Base-by-base conservation (phyloP, 2,113 vertebrate genomes). In the Callaeas wilsoni region DNA sequence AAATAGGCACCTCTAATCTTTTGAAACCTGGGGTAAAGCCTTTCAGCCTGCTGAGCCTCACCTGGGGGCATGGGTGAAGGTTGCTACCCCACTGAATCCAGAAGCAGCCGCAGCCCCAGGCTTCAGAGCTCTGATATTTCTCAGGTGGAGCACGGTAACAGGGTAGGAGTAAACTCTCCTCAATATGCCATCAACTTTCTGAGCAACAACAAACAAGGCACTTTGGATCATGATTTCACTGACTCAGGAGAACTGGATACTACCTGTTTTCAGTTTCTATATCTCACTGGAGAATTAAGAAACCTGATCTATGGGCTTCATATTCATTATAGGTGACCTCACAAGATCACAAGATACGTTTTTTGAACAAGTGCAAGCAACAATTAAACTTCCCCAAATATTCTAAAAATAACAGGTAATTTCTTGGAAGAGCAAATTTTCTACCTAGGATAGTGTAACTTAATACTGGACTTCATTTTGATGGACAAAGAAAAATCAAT, bases 381-480 rank as follows among this genome's bases (percentile, higher is more conserved):
- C 52, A 78, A 89, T 35, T 67, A 71, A 95, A 52, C 33, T 52
- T 87, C 20, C 39, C 52, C 10, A 56, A 64, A 49, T 53, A 63
- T 30, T 84, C 70, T 78, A 76, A 94, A 84, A 89, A 78, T 70
- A 78, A 49, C 7, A 64, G 4, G 22, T 20, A 39, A 37, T 59
- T 84, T 87, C 47, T 84, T 94, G 62, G 68, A 91, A 91, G 11
- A 94, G 52, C 25, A 75, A 47, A 75, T 64, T 76, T 91, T 94
- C 42, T 30, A 87, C 33, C 62, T 69, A 50, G 52, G 10, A 18
- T 10, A 26, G 25, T 11, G 30, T 50, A 89, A 87, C 56, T 77
- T 79, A 63, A 91, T 59, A 64, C 13, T 39, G 49, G 49, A 64
- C 15, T 25, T 67, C 39, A 30, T 78, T 93, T 70, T 82, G 57